Evolutionary conservation across 2,888 invertebrate genomes (phyloP).

Genomic region (Leucophenga montana): DNA sequence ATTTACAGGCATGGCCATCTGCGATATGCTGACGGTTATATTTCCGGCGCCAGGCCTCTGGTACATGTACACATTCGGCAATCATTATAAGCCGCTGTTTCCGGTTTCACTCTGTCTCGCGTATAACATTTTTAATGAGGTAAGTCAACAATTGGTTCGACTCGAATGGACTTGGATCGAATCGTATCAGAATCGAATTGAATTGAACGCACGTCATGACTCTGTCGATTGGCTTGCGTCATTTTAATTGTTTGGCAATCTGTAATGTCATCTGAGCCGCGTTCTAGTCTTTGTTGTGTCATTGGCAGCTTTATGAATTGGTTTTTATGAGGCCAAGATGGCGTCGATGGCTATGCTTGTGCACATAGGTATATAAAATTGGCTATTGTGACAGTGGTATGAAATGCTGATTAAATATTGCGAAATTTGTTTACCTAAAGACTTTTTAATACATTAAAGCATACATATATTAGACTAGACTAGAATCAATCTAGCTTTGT

Average conservation of each 20-base stretch:
- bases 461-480: no score
- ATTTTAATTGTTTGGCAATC: slow-evolving; percentile 19
- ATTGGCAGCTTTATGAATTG: neutral
- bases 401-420: no score
- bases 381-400: neutral
- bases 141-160: slow-evolving; percentile 71
- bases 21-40: slow-evolving; percentile 93
- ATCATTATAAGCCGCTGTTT: slow-evolving; percentile 86
- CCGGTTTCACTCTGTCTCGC: slow-evolving; percentile 85
- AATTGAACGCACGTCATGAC: neutral
- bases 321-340: neutral
- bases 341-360: neutral
- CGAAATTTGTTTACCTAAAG: no score
- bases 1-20: slow-evolving; percentile 87
- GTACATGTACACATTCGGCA: slow-evolving; percentile 92
- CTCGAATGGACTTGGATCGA: neutral
- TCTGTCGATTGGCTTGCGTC: slow-evolving; percentile 4
- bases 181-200: neutral
- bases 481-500: no score
- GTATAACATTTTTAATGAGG: slow-evolving; percentile 87
- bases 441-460: no score
- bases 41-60: slow-evolving; percentile 93
- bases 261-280: neutral
- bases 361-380: neutral
- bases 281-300: neutral